Conservation (phyloP, 2,888 invertebrate genomes). For the Hirtodrosophila cameraria region DNA sequence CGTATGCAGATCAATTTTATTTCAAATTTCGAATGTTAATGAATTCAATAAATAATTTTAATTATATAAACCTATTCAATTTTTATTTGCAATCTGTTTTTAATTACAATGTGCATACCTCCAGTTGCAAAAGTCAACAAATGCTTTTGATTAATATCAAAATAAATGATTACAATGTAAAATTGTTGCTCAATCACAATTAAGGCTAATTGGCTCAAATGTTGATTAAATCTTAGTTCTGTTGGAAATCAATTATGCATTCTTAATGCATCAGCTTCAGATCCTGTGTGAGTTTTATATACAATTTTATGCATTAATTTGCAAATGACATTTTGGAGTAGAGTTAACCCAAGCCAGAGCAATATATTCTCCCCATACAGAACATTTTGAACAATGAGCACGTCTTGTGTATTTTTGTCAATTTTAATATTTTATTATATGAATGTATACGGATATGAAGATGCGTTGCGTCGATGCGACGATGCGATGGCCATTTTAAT, state of each 20-base stretch:
- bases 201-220: conserved; percentile 28
- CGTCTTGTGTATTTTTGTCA: conserved; percentile 36
- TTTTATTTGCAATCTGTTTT: neutral
- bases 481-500: conserved; percentile 58
- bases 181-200: conserved; percentile 9
- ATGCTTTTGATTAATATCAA: conserved; percentile 11
- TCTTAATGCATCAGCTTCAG: conserved; percentile 10
- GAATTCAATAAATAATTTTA: too few relatives aligned
- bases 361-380: neutral
- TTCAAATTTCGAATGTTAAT: too few relatives aligned
- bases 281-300: conserved; percentile 8
- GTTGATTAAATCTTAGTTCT: conserved; percentile 29
- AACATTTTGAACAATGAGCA: conserved; percentile 31
- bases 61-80: too few relatives aligned
- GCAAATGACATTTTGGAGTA: conserved; percentile 8
- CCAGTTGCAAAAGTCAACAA: neutral
- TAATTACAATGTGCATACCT: neutral
- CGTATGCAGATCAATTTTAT: too few relatives aligned
- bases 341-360: neutral
- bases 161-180: conserved; percentile 23
- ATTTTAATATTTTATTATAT: conserved; percentile 67
- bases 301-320: conserved; percentile 44
- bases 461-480: conserved; percentile 17
- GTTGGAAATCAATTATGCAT: conserved; percentile 29
- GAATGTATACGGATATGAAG: conserved; percentile 30